phyloP scores from a whole-genome alignment of 2,888 invertebrate species.

The Platynereis dumerilii region DNA sequence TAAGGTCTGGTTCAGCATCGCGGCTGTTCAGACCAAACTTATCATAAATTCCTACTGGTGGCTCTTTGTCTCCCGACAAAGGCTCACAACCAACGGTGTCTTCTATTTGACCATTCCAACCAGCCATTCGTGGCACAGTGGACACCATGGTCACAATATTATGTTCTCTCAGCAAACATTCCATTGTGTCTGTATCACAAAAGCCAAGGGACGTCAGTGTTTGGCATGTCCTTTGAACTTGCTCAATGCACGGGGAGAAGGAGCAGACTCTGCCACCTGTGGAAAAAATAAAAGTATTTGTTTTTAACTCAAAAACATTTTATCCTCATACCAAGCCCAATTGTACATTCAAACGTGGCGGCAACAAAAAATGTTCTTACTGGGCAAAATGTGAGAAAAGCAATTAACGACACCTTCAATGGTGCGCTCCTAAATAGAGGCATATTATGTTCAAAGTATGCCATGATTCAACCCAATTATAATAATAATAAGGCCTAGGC shows the following conservation, averaged over 20 bases:
- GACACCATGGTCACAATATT: slow-evolving; percentile 47
- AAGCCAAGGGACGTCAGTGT: slow-evolving; percentile 77
- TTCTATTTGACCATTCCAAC: too few relatives aligned
- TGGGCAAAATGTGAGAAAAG: too few relatives aligned
- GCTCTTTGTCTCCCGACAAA: not conserved
- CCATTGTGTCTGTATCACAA: slow-evolving; percentile 83
- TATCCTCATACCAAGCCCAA: not conserved
- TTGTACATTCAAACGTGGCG: too few relatives aligned
- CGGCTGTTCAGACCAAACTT: slow-evolving; percentile 39
- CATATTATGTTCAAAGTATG: too few relatives aligned
- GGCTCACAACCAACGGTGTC: too few relatives aligned
- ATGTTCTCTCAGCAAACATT: slow-evolving; percentile 69
- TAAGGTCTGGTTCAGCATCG: slow-evolving; percentile 54
- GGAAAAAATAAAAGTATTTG: slow-evolving; percentile 11
- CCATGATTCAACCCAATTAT: too few relatives aligned
- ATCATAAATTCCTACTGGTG: not conserved
- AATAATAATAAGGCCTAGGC: too few relatives aligned
- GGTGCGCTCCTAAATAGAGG: too few relatives aligned
- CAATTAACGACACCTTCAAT: too few relatives aligned
- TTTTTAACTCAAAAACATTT: not conserved
- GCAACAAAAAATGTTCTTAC: too few relatives aligned
- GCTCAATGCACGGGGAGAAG: slow-evolving; percentile 99
- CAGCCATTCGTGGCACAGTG: slow-evolving; percentile 39
- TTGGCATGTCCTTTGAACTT: slow-evolving; percentile 88
- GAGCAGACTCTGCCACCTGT: slow-evolving; percentile 93